These are phyloP conservation scores for Villa cingulata DNA, from an alignment of 2,888 invertebrate species.

Conservation along the genomic window DNA sequence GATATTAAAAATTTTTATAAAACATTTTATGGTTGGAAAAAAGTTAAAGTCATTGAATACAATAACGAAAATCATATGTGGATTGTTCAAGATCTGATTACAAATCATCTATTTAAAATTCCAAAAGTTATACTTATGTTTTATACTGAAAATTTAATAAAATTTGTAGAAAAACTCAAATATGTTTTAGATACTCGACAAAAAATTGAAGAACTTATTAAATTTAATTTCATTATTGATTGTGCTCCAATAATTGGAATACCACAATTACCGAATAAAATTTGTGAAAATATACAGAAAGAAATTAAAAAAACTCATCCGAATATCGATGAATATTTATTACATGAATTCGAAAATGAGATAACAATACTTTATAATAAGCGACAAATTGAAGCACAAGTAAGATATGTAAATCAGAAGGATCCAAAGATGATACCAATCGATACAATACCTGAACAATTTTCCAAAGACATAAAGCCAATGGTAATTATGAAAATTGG, in stretches of 20 bases:
- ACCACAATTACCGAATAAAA: neutral
- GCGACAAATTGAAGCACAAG: neutral
- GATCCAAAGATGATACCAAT: neutral
- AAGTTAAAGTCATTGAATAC: neutral
- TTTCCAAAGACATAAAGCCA: neutral
- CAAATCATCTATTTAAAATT: neutral
- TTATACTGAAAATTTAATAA: neutral
- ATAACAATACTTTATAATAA: neutral
- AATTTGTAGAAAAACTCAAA: neutral
- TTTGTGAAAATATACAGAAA: neutral
- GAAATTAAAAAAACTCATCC: neutral
- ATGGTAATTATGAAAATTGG: neutral
- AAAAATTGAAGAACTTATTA: neutral
- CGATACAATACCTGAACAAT: neutral
- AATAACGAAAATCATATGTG: neutral
- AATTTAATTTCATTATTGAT: neutral
- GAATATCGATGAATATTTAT: neutral
- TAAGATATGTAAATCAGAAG: neutral
- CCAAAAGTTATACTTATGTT: neutral
- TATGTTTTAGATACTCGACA: neutral
- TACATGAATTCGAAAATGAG: neutral
- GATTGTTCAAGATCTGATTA: neutral
- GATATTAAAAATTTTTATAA: neutral
- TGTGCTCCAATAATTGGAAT: neutral
- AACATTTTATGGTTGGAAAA: neutral